A percentile compares a stretch with the other conserved stretches of the same genome.
Conservation (phyloP, 2,797 vertebrate genomes). For the Harpagifer antarcticus region DNA sequence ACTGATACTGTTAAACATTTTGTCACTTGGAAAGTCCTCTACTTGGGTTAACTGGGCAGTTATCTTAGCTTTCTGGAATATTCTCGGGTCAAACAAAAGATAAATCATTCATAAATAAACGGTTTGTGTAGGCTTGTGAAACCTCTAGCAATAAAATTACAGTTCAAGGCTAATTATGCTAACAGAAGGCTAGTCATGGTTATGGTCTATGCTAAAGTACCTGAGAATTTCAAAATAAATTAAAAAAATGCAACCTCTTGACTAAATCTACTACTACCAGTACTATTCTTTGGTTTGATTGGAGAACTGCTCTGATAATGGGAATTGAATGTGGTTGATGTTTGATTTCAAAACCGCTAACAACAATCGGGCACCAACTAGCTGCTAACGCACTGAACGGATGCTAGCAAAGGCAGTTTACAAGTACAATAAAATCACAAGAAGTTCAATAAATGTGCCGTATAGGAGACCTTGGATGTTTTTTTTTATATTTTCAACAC, state of each 20-base stretch:
- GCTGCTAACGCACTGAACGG: slow-evolving; percentile 49
- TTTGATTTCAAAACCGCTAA: slow-evolving; percentile 22
- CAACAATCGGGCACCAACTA: slow-evolving; percentile 29
- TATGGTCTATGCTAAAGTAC: slow-evolving; percentile 59
- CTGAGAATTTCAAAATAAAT: slow-evolving; percentile 79
- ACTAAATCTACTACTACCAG: slow-evolving; percentile 58
- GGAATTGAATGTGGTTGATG: slow-evolving; percentile 26
- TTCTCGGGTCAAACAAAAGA: slow-evolving; percentile 51
- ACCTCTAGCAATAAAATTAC: slow-evolving; percentile 29
- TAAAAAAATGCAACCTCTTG: slow-evolving; percentile 46
- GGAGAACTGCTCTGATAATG: slow-evolving; percentile 65
- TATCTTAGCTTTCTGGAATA: slow-evolving; percentile 65
- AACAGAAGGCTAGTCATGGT: slow-evolving; percentile 55
- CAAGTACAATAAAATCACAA: slow-evolving; percentile 58
- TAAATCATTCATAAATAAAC: slow-evolving; percentile 32
- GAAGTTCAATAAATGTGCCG: slow-evolving; percentile 64
- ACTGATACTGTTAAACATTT: slow-evolving; percentile 14
- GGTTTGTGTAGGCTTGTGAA: slow-evolving; percentile 11
- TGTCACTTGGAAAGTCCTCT: slow-evolving; percentile 29
- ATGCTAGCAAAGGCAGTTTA: slow-evolving; percentile 74
- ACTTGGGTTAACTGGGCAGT: slow-evolving; percentile 66
- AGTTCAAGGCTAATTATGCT: slow-evolving; percentile 31
- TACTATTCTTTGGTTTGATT: slow-evolving; percentile 86
- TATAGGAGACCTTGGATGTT: slow-evolving; percentile 40
- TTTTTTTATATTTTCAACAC: slow-evolving; percentile 18